Evolutionary conservation across 2,797 vertebrate genomes (phyloP).

Genomic region (Labeo calbasu): DNA sequence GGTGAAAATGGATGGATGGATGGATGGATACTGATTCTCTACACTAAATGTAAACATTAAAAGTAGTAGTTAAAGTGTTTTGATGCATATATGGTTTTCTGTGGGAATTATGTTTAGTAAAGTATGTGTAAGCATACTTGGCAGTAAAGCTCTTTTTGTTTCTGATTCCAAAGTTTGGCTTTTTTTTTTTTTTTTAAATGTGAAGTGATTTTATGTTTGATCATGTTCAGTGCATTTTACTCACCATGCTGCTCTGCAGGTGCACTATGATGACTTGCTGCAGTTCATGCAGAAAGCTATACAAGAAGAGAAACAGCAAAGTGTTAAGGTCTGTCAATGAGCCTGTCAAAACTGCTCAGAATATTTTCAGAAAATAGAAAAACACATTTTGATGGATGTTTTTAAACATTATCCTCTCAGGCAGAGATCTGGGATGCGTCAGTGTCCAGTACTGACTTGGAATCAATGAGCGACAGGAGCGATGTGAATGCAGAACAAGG

Average conservation of each 20-base stretch:
- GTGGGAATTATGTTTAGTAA: neutral
- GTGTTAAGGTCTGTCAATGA: constrained; percentile 14
- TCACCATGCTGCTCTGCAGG: constrained; percentile 4
- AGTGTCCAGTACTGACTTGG: neutral
- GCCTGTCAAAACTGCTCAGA: neutral
- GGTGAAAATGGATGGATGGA: no score
- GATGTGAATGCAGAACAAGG: neutral
- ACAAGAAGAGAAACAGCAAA: neutral
- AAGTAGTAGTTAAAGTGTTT: neutral
- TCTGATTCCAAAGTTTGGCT: neutral
- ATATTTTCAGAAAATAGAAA: neutral
- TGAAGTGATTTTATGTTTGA: neutral
- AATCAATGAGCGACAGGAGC: constrained; percentile 6
- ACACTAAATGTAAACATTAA: neutral
- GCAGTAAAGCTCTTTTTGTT: no score
- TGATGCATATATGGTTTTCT: neutral
- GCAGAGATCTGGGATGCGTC: constrained; percentile 24
- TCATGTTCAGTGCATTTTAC: neutral
- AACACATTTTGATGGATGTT: neutral
- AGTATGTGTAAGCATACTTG: no score
- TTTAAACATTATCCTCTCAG: constrained; percentile 10
- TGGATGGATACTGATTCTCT: no score
- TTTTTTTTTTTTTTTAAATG: neutral
- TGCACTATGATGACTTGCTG: constrained; percentile 36
- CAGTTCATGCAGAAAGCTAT: constrained; percentile 17